A percentile compares a stretch with the other conserved stretches of the same genome.
phyloP scores from a whole-genome alignment of 2,797 vertebrate genomes.

The Rhinoraja longicauda region DNA sequence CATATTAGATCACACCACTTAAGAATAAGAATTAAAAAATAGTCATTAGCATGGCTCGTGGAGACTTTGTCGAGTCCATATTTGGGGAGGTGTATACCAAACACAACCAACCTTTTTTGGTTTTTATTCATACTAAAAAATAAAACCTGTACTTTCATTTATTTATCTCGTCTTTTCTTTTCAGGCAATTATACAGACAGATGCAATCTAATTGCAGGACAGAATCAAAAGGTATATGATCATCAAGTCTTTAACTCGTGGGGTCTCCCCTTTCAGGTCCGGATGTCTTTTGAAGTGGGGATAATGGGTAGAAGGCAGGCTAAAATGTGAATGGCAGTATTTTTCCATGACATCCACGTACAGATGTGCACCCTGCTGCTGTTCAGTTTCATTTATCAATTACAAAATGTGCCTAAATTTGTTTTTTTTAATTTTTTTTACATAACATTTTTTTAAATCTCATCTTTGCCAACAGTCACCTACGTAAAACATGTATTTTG shows the following conservation, averaged over 20 bases:
- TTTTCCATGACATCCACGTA: constrained; percentile 16
- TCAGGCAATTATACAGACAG: constrained; percentile 63
- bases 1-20: constrained; percentile 72
- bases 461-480: constrained; percentile 27
- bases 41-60: constrained; percentile 66
- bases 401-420: constrained; percentile 38
- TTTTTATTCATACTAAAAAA: constrained; percentile 65
- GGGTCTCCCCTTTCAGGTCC: neutral
- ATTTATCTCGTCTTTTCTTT: constrained; percentile 17
- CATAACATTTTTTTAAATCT: constrained; percentile 26
- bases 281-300: neutral
- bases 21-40: constrained; percentile 67
- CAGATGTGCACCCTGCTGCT: constrained; percentile 27
- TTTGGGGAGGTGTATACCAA: constrained; percentile 64
- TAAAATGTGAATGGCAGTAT: constrained; percentile 17
- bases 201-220: constrained; percentile 51
- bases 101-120: constrained; percentile 64
- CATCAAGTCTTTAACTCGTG: constrained; percentile 25
- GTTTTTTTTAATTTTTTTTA: constrained; percentile 1
- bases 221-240: neutral
- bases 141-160: constrained; percentile 55
- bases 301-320: neutral
- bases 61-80: constrained; percentile 52
- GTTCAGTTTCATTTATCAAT: constrained; percentile 29
- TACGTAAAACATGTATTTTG: constrained; percentile 37